Conservation (phyloP, 2,888 invertebrate genomes). For the Megalurothrips usitatus region DNA sequence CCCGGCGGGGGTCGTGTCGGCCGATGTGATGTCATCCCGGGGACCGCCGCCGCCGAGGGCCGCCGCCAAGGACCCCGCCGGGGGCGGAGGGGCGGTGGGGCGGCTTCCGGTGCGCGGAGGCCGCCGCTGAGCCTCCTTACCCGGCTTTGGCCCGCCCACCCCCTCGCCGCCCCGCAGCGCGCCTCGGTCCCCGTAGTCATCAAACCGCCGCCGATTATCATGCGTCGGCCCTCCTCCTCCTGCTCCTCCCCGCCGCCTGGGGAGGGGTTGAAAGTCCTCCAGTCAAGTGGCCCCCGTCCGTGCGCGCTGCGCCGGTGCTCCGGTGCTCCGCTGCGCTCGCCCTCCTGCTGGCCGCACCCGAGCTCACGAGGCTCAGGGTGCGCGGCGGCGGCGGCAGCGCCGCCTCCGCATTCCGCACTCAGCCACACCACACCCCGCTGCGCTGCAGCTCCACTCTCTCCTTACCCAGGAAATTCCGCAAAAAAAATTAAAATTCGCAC, state of each 20-base stretch:
- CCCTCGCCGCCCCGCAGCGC: background rate
- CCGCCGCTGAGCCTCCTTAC: background rate
- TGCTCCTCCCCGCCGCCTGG: background rate
- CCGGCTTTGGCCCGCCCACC: background rate
- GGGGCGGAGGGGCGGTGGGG: background rate
- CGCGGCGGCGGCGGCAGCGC: no score
- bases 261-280: background rate
- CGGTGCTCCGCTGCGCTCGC: background rate
- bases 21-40: background rate
- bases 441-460: no score
- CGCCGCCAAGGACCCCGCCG: no score
- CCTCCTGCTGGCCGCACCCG: background rate
- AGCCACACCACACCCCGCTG: no score
- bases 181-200: background rate
- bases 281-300: constrained; percentile 10
- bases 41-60: background rate
- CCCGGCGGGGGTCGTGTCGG: no score
- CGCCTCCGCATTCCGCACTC: no score
- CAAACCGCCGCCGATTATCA: constrained; percentile 19
- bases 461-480: no score
- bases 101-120: background rate
- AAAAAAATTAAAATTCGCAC: no score
- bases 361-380: no score
- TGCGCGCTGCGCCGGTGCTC: background rate
- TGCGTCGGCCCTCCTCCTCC: background rate